Percentiles rank a stretch among this genome's conserved stretches.
phyloP scores from a whole-genome alignment of 2,797 vertebrate genomes.

The Pangasius mekongensis region DNA sequence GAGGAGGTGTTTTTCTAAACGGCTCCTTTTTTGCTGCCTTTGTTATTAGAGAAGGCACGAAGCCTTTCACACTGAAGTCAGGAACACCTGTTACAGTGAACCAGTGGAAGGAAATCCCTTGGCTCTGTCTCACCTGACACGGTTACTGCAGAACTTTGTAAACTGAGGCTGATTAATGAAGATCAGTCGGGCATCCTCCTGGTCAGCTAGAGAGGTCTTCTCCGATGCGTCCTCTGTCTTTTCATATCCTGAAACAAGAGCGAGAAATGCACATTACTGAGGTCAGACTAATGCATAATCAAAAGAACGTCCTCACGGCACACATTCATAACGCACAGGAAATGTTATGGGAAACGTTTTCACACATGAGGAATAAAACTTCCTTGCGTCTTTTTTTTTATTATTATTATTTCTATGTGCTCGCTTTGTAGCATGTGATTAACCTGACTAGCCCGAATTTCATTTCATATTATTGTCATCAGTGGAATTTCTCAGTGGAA shows the following conservation, averaged over 20 bases:
- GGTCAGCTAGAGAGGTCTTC: slow-evolving; percentile 94
- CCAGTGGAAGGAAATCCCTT: not conserved
- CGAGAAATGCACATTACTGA: not conserved
- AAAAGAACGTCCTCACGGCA: not conserved
- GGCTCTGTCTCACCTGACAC: slow-evolving; percentile 84
- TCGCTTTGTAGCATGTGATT: not conserved
- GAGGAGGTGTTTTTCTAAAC: not conserved
- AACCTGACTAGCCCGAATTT: not conserved
- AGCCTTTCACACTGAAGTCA: not conserved
- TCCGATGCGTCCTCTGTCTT: slow-evolving; percentile 93
- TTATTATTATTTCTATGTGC: too few relatives aligned
- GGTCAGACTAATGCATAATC: not conserved
- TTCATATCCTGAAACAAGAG: slow-evolving; percentile 84
- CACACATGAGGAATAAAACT: not conserved
- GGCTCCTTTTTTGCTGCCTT: not conserved
- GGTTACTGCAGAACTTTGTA: slow-evolving; percentile 95
- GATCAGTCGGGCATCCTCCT: slow-evolving; percentile 91
- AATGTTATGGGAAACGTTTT: not conserved
- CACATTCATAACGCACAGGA: not conserved
- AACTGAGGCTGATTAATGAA: slow-evolving; percentile 95
- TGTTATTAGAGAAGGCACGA: not conserved
- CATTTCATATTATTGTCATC: not conserved
- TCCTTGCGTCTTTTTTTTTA: not conserved
- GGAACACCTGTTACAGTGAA: not conserved
- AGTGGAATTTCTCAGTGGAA: too few relatives aligned